phyloP scores from a whole-genome alignment of 2,113 vertebrate species.

The Cyprinus carpio region DNA sequence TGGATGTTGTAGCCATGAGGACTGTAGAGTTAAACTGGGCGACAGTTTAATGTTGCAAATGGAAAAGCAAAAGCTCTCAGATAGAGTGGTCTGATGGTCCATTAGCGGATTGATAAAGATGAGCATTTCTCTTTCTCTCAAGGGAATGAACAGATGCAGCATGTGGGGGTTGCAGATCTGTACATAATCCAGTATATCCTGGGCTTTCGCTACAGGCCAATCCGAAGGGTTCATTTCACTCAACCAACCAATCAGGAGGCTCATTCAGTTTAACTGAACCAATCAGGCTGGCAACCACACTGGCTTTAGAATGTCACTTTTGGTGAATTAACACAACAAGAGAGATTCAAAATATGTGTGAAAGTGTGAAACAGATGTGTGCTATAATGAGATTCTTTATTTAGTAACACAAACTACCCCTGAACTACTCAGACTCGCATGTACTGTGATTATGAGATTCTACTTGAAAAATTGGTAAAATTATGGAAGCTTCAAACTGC shows the following conservation, averaged over 20 bases:
- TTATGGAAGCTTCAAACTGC: no score
- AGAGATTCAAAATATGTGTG: constrained; percentile 3
- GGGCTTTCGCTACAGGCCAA: not conserved
- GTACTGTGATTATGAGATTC: no score
- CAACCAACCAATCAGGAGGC: not conserved
- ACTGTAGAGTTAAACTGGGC: not conserved
- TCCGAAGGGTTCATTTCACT: not conserved
- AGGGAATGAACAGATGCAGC: constrained; percentile 11
- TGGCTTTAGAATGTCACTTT: not conserved
- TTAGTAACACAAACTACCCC: not conserved
- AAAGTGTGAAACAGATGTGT: constrained; percentile 33
- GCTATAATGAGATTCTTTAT: constrained; percentile 12
- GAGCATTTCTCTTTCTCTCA: not conserved
- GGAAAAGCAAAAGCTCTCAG: not conserved
- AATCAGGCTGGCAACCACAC: not conserved
- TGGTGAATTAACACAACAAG: not conserved
- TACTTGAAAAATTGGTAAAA: no score
- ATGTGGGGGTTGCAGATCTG: not conserved
- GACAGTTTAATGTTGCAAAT: constrained; percentile 13
- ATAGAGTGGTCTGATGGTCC: constrained; percentile 10
- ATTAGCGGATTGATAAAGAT: constrained; percentile 1
- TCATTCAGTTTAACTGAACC: not conserved
- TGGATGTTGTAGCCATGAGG: not conserved
- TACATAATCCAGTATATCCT: constrained; percentile 16
- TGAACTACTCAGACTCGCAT: no score